A percentile compares a stretch with the other conserved stretches of the same genome.
Evolutionary conservation across 23 tunicate species (phyloP).

Genomic region (Botrylloides violaceus): DNA sequence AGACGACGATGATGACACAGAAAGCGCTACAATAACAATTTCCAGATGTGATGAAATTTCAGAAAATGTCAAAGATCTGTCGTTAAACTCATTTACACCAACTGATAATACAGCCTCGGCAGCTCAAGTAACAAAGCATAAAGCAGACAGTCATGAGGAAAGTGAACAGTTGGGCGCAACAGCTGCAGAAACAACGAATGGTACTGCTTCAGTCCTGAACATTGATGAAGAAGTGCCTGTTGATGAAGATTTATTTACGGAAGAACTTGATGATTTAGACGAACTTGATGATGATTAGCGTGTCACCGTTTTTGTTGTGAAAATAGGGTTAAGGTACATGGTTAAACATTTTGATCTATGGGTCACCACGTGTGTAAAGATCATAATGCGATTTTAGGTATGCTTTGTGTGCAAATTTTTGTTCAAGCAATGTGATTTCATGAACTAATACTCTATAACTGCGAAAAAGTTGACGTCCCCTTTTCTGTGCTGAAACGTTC

Average conservation of each 20-base stretch:
- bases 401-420: no score
- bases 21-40: slow-evolving; percentile 11
- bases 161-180: neutral
- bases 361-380: no score
- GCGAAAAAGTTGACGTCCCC: no score
- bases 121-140: neutral
- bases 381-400: no score
- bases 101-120: neutral
- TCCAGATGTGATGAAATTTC: neutral
- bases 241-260: slow-evolving; percentile 94
- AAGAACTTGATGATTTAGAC: slow-evolving; percentile 88
- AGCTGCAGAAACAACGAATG: neutral
- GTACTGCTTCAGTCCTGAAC: neutral
- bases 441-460: no score
- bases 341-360: no score
- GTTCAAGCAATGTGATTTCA: no score
- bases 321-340: no score
- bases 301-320: no score
- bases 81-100: slow-evolving; percentile 10
- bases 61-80: slow-evolving; percentile 3
- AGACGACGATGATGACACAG: slow-evolving; percentile 62
- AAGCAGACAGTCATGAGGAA: neutral
- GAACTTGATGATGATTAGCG: slow-evolving; percentile 20
- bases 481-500: no score
- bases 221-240: slow-evolving; percentile 69